Conservation (phyloP, 2,888 invertebrate species). For the Neria commutata region DNA sequence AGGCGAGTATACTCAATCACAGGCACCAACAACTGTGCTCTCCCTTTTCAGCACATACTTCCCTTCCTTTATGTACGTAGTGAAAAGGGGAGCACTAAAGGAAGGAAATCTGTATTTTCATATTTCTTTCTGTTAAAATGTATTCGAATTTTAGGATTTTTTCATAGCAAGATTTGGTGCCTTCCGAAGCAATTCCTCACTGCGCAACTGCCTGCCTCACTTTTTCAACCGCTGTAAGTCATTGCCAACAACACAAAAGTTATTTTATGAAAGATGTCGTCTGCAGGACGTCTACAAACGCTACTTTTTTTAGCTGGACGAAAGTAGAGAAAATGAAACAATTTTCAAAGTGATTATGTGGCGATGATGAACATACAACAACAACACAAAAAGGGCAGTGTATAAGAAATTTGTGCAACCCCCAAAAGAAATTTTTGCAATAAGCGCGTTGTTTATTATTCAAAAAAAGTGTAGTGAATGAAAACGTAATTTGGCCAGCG, state of each 20-base stretch:
- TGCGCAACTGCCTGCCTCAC: too few species aligned
- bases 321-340: slow-evolving; percentile 45
- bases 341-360: slow-evolving; percentile 50
- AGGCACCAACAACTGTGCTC: slow-evolving; percentile 26
- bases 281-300: slow-evolving; percentile 43
- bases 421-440: not conserved
- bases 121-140: too few species aligned
- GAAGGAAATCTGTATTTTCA: too few species aligned
- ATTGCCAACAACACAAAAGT: not conserved
- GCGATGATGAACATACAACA: too few species aligned
- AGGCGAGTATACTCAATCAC: slow-evolving; percentile 42
- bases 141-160: slow-evolving; percentile 37
- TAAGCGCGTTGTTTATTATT: not conserved
- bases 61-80: too few species aligned
- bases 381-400: too few species aligned
- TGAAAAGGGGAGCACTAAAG: too few species aligned
- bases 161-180: slow-evolving; percentile 41
- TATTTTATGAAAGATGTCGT: slow-evolving; percentile 41
- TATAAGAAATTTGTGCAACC: not conserved
- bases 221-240: too few species aligned
- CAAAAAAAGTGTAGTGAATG: not conserved
- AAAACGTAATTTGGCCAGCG: not conserved
- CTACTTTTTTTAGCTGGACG: not conserved
- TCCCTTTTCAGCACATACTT: slow-evolving; percentile 7
- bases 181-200: too few species aligned